Evolutionary conservation across 2,888 invertebrate genomes (phyloP), one percentile per base, ranked within the genome.

Genomic region (Megastigmus dorsalis): DNA sequence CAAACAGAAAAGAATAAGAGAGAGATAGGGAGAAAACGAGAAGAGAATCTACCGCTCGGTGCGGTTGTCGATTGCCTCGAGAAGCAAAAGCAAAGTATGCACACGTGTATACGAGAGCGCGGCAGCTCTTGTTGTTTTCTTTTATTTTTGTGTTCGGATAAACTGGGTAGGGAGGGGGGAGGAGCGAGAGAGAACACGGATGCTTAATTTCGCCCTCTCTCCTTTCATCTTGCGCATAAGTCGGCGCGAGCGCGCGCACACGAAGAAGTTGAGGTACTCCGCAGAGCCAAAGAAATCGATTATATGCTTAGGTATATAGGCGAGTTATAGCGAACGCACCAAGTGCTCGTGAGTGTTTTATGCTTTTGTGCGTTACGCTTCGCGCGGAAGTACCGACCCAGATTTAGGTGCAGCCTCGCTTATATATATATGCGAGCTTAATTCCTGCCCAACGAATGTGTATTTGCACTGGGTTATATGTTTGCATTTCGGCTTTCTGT

Each of bases 321-420:
- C n/a, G n/a, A n/a, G n/a, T n/a, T n/a, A n/a, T n/a, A n/a, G n/a
- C 26, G 41, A n/a, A 18, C 55, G 30, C 26, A 50, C 43, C 23
- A 60, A 52, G 41, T 69, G 50, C 50, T 30, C 54, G 33, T 43
- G 69, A 70, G 62, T 54, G 52, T 30, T 60, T 60, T 69, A 3
- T 23, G 20, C 41, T 55, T 50, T n/a, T 50, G 26, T 38, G 43
- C 15, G 18, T 33, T 30, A 28, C 50, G 30, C 10, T 68, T 30
- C n/a, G n/a, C n/a, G 43, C 63, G 55, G 55, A 55, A 55, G 36
- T 55, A 13, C 43, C 63, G 63, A 54, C 38, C 70, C 28, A 62
- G 52, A 71, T 71, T 63, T 71, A 57, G n/a, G n/a, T n/a, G n/a
- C n/a, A n/a, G n/a, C n/a, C n/a, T n/a, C n/a, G n/a, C n/a, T n/a